phyloP scores from a whole-genome alignment of 2,113 vertebrate genomes.

The Sprattus sprattus region DNA sequence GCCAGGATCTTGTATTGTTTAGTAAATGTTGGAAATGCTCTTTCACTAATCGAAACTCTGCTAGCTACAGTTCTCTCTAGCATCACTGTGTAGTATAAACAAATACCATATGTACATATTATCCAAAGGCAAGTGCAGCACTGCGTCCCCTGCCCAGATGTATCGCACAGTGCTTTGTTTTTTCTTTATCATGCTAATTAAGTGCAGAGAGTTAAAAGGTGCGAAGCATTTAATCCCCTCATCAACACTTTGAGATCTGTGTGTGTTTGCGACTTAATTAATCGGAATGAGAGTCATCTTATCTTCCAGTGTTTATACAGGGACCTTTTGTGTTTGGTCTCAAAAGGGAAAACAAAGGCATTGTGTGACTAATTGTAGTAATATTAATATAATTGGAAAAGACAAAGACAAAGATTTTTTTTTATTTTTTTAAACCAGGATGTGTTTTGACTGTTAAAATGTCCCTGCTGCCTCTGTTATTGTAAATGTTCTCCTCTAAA shows the following conservation, averaged over 20 bases:
- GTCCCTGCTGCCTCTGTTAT: background rate
- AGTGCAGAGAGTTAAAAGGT: background rate
- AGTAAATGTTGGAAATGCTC: no score
- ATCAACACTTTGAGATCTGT: background rate
- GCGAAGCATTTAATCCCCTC: background rate
- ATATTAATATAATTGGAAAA: background rate
- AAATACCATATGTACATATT: background rate
- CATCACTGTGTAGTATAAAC: no score
- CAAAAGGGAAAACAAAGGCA: background rate
- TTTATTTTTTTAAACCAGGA: background rate
- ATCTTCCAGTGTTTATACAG: background rate
- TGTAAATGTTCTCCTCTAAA: background rate
- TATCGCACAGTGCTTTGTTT: background rate
- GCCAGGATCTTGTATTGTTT: no score
- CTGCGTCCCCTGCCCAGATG: background rate
- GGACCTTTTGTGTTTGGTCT: background rate
- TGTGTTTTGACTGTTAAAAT: background rate
- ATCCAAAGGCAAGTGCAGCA: background rate
- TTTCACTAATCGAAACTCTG: no score
- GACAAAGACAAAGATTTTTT: background rate
- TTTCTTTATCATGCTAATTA: conserved; percentile 4
- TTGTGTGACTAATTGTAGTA: background rate
- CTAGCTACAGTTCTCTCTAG: no score
- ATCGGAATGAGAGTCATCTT: background rate
- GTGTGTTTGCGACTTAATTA: background rate